Base-by-base conservation (phyloP, 1,140 invertebrate species). In the Telenomus remus region DNA sequence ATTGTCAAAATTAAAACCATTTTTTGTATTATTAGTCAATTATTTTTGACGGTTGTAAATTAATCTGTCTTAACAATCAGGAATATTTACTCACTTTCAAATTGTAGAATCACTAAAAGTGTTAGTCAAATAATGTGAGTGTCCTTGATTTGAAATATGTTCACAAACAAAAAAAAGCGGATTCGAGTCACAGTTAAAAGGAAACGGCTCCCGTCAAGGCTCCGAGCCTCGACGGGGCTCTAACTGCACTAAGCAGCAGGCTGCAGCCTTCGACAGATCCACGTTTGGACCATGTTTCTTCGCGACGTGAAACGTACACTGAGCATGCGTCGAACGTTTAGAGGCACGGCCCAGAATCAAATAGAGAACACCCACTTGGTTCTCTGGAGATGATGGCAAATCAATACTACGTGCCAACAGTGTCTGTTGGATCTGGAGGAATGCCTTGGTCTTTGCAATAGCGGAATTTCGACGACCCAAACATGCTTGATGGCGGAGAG, bases 381-480 rank as follows among this genome's bases (percentile, higher is more conserved):
- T 81, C 85, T 85, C 85, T 86, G 85, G 85, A 84, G 84, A 69
- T 84, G 85, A 88, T 87, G 83, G 85, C 76, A 85, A 87, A 88
- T 88, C 87, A 87, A 88, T 88, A 88, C 48, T 55, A 34, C 56
- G 48, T 68, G 56, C 34, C 63, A 15, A 59, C 53, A 37, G 19
- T 53, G 42, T 47, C 47, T 44, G 44, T n/a, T 14, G 55, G 65
- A 65, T 64, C 54, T 42, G 33, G 27, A 66, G 61, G 60, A 75
- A 61, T 64, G 44, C 19, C 12, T 53, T 53, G 49, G 50, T 51
- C 27, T 48, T 60, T 12, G 46, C 44, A 55, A 53, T 61, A 66
- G 64, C 49, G 35, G 15, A 48, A 60, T 55, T 76, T 53, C 56
- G 48, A 44, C 66, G 49, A 50, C 47, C 56, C 56, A 76, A 72